These are phyloP conservation scores for Mythimna vitellina DNA, from an alignment of 2,888 invertebrate species.

Conservation along the genomic window DNA sequence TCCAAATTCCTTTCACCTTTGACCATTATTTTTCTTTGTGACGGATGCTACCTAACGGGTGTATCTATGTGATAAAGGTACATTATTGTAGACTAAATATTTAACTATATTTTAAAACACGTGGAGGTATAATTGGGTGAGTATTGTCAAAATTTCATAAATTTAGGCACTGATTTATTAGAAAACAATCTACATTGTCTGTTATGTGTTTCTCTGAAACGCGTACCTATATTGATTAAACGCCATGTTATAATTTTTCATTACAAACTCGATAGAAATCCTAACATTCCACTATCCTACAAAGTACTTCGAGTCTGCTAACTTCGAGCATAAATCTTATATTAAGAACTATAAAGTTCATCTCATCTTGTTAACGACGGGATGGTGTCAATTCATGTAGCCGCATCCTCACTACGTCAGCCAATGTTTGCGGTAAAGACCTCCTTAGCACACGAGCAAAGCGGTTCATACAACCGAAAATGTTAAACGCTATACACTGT, in stretches of 20 bases:
- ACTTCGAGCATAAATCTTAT: conserved; percentile 23
- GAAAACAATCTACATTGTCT: not conserved
- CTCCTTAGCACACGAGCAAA: conserved; percentile 11
- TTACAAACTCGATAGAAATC: not conserved
- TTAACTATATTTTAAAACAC: not conserved
- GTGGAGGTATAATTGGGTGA: not conserved
- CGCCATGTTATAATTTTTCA: not conserved
- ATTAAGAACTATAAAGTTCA: conserved; percentile 44
- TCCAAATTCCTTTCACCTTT: conserved; percentile 79
- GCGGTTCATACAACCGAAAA: conserved; percentile 17
- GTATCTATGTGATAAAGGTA: conserved; percentile 5
- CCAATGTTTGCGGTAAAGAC: conserved; percentile 54
- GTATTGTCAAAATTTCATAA: not conserved
- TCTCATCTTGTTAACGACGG: conserved; percentile 39
- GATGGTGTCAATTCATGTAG: conserved; percentile 42
- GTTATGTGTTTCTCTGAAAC: not conserved
- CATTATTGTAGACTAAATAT: not conserved
- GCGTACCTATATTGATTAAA: not conserved
- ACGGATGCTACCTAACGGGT: conserved; percentile 25
- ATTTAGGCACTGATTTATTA: not conserved
- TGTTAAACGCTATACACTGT: conserved; percentile 48
- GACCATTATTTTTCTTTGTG: conserved; percentile 74
- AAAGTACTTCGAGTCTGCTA: conserved; percentile 22
- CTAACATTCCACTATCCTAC: not conserved
- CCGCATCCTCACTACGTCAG: conserved; percentile 53